Evolutionary conservation across 2,888 invertebrate species (phyloP).

Genomic region (Eucera pruinosa): DNA sequence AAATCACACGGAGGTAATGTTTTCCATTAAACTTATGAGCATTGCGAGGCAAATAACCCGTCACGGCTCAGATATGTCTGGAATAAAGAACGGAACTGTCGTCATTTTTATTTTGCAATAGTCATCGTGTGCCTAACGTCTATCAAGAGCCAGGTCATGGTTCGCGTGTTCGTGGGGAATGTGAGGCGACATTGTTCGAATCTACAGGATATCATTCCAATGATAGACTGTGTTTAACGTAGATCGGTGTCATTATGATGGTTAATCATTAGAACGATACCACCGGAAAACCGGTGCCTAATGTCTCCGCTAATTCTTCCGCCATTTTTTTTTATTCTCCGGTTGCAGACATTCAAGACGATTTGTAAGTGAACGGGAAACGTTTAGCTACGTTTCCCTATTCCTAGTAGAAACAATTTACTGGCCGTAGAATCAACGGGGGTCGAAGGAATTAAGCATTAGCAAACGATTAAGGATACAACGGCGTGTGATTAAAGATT

Average conservation of each 20-base stretch:
- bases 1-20: too few species aligned
- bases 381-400: conserved; percentile 5
- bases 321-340: conserved; percentile 7
- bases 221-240: conserved; percentile 76
- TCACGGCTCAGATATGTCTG: conserved; percentile 8
- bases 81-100: conserved; percentile 37
- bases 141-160: conserved; percentile 60
- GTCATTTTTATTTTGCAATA: conserved; percentile 51
- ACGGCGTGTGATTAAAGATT: neutral
- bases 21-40: too few species aligned
- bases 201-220: conserved; percentile 78
- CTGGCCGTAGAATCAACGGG: neutral
- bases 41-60: conserved; percentile 10
- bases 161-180: conserved; percentile 61
- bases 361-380: conserved; percentile 6
- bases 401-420: neutral
- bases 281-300: conserved; percentile 44
- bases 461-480: neutral
- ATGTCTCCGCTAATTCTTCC: conserved; percentile 39
- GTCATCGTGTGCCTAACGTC: conserved; percentile 5
- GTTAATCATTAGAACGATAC: conserved; percentile 76
- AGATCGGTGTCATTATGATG: conserved; percentile 75
- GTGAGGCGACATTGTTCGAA: conserved; percentile 40
- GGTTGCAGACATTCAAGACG: conserved; percentile 1
- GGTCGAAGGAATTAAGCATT: conserved; percentile 1